Evolutionary conservation across 2,888 invertebrate genomes (phyloP).

Genomic region (Clistopyga incitator): DNA sequence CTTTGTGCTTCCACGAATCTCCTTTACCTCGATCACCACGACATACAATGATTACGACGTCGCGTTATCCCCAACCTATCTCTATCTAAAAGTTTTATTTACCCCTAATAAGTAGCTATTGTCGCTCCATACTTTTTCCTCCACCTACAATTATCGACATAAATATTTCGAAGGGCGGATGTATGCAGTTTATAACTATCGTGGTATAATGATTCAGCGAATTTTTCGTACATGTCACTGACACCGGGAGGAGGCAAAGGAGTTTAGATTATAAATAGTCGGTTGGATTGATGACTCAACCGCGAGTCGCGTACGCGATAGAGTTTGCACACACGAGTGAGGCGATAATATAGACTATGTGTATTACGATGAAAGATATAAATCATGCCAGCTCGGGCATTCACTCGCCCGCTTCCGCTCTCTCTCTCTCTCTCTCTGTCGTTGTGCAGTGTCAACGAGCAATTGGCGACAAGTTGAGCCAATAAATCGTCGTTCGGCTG

Average conservation of each 20-base stretch:
- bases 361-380: slow-evolving; percentile 65
- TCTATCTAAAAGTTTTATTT: no score
- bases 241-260: slow-evolving; percentile 20
- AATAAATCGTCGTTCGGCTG: slow-evolving; percentile 73
- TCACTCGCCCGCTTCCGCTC: slow-evolving; percentile 59
- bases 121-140: neutral
- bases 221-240: slow-evolving; percentile 44
- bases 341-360: slow-evolving; percentile 19
- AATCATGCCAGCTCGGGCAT: slow-evolving; percentile 65
- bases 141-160: no score
- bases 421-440: no score
- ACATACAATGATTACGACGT: slow-evolving; percentile 42
- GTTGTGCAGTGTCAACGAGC: slow-evolving; percentile 66
- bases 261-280: slow-evolving; percentile 63
- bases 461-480: slow-evolving; percentile 76
- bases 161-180: neutral
- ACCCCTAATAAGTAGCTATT: neutral
- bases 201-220: slow-evolving; percentile 49
- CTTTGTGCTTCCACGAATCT: slow-evolving; percentile 50
- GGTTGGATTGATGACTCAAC: slow-evolving; percentile 63
- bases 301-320: slow-evolving; percentile 42
- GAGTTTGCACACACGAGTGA: neutral
- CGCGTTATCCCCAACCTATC: slow-evolving; percentile 21
- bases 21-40: slow-evolving; percentile 46
- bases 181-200: slow-evolving; percentile 22